Evolutionary conservation across 53 echinoderm and acorn worm species (phyloP), one percentile per base, ranked within the genome.

Genomic region (Echinometra lucunter): DNA sequence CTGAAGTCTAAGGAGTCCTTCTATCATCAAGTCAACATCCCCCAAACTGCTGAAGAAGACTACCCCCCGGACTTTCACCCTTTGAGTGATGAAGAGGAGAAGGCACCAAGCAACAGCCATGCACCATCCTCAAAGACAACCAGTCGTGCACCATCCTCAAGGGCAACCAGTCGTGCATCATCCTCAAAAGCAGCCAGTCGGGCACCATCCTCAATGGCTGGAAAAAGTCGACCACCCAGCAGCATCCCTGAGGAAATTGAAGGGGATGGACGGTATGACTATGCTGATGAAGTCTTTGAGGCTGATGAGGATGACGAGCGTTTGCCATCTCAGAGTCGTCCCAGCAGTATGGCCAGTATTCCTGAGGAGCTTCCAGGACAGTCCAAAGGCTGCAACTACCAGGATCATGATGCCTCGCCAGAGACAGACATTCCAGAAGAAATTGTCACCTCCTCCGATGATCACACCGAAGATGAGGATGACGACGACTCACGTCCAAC

Each of bases 341-440:
- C 78, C 2, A 8, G 15, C 42, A 78, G 78, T 38, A 42, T 40
- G 28, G 78, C 38, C 38, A 78, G 78, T 78, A 42, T 78, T 6
- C 78, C 78, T 3, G 78, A 78, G 38, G 78, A 78, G 42, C 78
- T 78, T 6, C 78, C 78, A 19, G 78, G 78, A 4, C 78, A 40
- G 23, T 78, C 78, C 7, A 4, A 23, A 16, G 40, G 40, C 10
- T 78, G 6, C 42, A 42, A 42, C 78, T 78, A 78, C 78, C 72
- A 42, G 16, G 78, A 78, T 78, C 40, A 78, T 42, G 78, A 78
- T 7, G 21, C 23, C 7, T 8, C 21, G 42, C 78, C 38, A 78
- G 78, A 78, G 35, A 40, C 38, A 1, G 78, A 78, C 38, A 78
- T 78, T 78, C 38, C 78, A 40, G 78, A 78, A 78, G 78, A 78